Conservation (phyloP, 2,888 invertebrate species). For the Cephonodes hylas region DNA sequence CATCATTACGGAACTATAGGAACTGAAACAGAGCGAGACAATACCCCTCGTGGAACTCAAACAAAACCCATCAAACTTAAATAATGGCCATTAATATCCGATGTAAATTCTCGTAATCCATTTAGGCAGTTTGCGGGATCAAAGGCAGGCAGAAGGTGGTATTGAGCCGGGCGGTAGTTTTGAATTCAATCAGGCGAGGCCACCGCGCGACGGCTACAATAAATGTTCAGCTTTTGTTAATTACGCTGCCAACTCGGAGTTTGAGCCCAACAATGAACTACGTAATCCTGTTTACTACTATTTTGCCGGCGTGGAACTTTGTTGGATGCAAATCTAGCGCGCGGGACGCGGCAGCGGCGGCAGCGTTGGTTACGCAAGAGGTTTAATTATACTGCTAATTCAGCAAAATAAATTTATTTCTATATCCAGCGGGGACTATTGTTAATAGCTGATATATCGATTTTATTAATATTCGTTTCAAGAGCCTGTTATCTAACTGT, state of each 20-base stretch:
- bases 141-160: not conserved
- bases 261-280: conserved; percentile 43
- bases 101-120: not conserved
- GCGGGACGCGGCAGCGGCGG: conserved; percentile 19
- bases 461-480: too few relatives aligned
- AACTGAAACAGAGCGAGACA: not conserved
- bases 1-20: too few relatives aligned
- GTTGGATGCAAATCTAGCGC: conserved; percentile 43
- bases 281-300: conserved; percentile 57
- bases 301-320: conserved; percentile 45
- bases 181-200: conserved; percentile 37
- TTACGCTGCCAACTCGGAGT: conserved; percentile 42
- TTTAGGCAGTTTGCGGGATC: not conserved
- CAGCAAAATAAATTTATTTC: not conserved
- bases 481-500: too few relatives aligned
- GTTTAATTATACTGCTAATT: not conserved
- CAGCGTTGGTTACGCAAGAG: conserved; percentile 15
- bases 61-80: not conserved
- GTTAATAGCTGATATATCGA: too few relatives aligned
- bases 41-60: not conserved
- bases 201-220: conserved; percentile 29
- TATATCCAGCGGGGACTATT: too few relatives aligned
- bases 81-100: not conserved
- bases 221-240: conserved; percentile 48
- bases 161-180: conserved; percentile 23